These are phyloP conservation scores for Hirtodrosophila confusa DNA, from an alignment of 2,888 invertebrate species.

Conservation along the genomic window DNA sequence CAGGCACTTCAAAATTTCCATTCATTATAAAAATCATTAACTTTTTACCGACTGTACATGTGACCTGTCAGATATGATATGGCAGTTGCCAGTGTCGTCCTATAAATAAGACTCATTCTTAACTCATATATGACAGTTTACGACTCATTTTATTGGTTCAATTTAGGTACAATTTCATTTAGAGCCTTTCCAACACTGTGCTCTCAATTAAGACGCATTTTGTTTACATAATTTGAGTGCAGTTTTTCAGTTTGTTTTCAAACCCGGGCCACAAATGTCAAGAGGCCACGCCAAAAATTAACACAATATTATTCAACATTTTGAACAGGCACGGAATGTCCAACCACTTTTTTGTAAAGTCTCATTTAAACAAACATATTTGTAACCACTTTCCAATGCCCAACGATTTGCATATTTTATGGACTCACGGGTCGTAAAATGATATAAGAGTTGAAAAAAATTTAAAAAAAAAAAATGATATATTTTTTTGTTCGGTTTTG, in stretches of 20 bases:
- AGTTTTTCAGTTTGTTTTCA: conserved; percentile 8
- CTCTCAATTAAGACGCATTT: neutral
- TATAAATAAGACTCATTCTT: neutral
- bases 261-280: conserved; percentile 16
- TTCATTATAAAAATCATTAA: conserved; percentile 4
- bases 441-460: conserved; percentile 53
- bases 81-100: neutral
- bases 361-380: conserved; percentile 24
- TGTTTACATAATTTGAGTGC: conserved; percentile 1
- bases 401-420: conserved; percentile 47
- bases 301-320: conserved; percentile 36
- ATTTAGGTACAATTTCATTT: no score
- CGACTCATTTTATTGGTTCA: no score
- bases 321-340: neutral
- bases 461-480: conserved; percentile 24
- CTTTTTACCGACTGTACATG: neutral
- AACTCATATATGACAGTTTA: no score
- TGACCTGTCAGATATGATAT: neutral
- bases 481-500: neutral
- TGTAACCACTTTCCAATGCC: conserved; percentile 55
- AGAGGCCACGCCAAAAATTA: conserved; percentile 18
- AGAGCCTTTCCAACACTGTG: no score
- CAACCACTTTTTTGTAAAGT: conserved; percentile 15
- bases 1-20: conserved; percentile 10
- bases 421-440: conserved; percentile 25